Conservation (phyloP, 2,797 vertebrate species). For the Acrocephalus scirpaceus region DNA sequence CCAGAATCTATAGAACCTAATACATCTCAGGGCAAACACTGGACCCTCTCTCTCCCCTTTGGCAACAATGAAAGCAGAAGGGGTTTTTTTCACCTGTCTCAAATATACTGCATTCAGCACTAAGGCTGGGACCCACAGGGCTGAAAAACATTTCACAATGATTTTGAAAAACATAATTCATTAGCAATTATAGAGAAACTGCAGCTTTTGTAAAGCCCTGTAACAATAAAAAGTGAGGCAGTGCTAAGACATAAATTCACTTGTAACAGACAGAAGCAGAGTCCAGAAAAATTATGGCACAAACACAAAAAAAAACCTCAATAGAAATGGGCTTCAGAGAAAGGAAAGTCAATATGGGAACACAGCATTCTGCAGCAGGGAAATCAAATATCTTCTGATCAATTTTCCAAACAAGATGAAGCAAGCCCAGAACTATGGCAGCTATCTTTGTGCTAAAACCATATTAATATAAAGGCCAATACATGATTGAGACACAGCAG, state of each 20-base stretch:
- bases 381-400: conserved; percentile 33
- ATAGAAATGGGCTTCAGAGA: neutral
- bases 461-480: neutral
- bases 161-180: conserved; percentile 18
- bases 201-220: neutral
- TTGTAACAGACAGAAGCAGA: neutral
- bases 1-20: neutral
- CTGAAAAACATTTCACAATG: neutral
- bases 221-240: neutral
- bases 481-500: neutral
- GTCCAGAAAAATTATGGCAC: neutral
- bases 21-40: neutral
- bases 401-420: conserved; percentile 10
- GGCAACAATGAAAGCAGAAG: neutral
- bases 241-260: neutral
- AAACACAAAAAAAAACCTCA: neutral
- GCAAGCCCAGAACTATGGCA: neutral
- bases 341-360: neutral
- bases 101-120: neutral
- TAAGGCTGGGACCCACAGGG: neutral
- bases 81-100: neutral
- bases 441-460: neutral
- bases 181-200: conserved; percentile 31
- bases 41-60: neutral
- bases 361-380: neutral